Base-by-base conservation (phyloP, 1,140 invertebrate species). In the Penaeus japonicus region DNA sequence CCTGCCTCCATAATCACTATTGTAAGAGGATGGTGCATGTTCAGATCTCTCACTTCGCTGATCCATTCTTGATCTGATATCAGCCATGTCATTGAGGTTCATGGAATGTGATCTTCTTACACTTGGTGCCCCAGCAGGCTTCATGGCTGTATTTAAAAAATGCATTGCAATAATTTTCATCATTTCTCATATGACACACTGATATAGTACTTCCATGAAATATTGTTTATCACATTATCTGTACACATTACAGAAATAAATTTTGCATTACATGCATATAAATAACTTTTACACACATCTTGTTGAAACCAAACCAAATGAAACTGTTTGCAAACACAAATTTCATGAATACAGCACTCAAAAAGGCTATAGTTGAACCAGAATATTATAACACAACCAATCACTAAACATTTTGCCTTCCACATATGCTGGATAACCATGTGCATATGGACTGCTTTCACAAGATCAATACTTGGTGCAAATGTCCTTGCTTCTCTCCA, bases 21-120 rank as follows among this genome's bases (percentile, higher is more conserved):
- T 89, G 54, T 89, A 86, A 18, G 88, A 89, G 7, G 90, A 90
- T 24, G 88, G 88, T 32, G 89, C 75, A 70, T 89, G 53, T 59
- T 90, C 90, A 7, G 75, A 87, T 55, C 65, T 83, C n/a, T 89
- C 90, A 4, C 83, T 75, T 85, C 81, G 57, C 53, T 30, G 84
- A n/a, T 84, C 89, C 22, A 84, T 65, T 85, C 80, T 86, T 47
- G 79, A 70, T 62, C 65, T 57, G 59, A 79, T 73, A n/a, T 84
- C 86, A 70, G 84, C 70, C 81, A 90, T 87, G 75, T 91, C 90
- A 57, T 89, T 89, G 7, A 90, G 87, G 75, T 90, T 90, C 89
- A 91, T 90, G 27, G 90, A 91, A n/a, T 90, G 90, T 20, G 89
- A 89, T 5, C 90, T 84, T 10, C 89, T 54, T n/a, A 90, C 90